phyloP scores from a whole-genome alignment of 2,888 invertebrate species.

The Epiblema foenella region DNA sequence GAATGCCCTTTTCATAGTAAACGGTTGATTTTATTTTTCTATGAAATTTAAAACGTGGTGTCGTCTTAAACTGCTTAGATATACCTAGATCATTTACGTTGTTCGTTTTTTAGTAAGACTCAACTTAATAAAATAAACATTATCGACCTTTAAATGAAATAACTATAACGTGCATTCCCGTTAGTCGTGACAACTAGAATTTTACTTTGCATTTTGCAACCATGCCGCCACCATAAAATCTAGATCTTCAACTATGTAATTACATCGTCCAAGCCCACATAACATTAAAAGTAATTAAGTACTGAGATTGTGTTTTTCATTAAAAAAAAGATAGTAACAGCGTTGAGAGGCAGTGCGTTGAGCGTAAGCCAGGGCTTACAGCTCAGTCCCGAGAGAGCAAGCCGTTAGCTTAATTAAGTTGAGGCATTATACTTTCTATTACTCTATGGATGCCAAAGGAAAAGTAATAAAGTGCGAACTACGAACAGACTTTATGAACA shows the following conservation, averaged over 20 bases:
- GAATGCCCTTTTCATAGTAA: no score
- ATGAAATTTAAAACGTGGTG: no score
- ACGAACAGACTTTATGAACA: neutral
- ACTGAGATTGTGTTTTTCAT: constrained; percentile 8
- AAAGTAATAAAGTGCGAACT: constrained; percentile 5
- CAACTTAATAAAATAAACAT: no score
- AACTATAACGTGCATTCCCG: neutral
- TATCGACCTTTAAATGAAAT: neutral
- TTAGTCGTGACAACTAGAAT: neutral
- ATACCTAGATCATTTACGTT: neutral
- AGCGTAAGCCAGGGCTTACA: constrained; percentile 23
- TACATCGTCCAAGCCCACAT: neutral
- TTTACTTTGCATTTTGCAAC: neutral
- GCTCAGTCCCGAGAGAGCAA: constrained; percentile 12
- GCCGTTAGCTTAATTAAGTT: constrained; percentile 39
- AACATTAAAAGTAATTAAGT: neutral
- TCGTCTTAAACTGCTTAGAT: no score
- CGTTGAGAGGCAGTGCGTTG: constrained; percentile 27
- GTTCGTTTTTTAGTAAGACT: neutral
- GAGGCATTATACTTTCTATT: constrained; percentile 16
- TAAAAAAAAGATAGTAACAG: constrained; percentile 4
- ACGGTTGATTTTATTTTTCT: no score
- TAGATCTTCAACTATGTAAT: neutral
- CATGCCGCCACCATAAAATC: neutral
- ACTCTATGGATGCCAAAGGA: constrained; percentile 11